phyloP scores from a whole-genome alignment of 1,140 invertebrate species.

The Polypedilum vanderplanki region DNA sequence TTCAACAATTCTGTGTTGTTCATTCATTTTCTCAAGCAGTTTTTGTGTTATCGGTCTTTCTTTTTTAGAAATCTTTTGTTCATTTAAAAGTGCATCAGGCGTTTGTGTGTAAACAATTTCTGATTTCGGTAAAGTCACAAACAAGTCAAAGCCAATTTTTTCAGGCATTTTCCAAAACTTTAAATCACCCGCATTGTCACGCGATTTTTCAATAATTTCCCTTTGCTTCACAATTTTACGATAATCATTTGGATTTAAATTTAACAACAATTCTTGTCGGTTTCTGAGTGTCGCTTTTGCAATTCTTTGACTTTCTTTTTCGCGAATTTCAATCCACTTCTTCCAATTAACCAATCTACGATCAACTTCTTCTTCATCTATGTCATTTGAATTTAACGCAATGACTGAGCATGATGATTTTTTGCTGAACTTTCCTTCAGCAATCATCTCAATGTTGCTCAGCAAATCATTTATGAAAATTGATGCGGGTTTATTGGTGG shows the following conservation, averaged over 20 bases:
- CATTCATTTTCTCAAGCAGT: neutral
- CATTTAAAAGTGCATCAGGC: neutral
- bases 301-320: neutral
- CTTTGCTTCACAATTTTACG: neutral
- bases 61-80: neutral
- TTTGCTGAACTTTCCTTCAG: constrained; percentile 2
- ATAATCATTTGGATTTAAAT: constrained; percentile 13
- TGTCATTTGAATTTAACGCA: neutral
- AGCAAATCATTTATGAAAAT: constrained; percentile 3
- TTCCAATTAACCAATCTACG: neutral
- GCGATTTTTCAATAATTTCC: neutral
- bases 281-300: neutral
- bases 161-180: neutral
- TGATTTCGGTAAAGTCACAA: neutral
- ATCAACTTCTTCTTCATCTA: neutral
- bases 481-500: neutral
- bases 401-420: neutral
- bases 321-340: neutral
- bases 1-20: neutral
- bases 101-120: neutral
- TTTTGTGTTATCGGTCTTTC: neutral
- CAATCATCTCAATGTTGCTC: neutral
- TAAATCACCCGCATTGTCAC: neutral
- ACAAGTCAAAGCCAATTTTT: neutral
- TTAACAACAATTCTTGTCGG: neutral